Conservation (phyloP, 2,797 vertebrate genomes). For the Dendrocincla tyrannina region DNA sequence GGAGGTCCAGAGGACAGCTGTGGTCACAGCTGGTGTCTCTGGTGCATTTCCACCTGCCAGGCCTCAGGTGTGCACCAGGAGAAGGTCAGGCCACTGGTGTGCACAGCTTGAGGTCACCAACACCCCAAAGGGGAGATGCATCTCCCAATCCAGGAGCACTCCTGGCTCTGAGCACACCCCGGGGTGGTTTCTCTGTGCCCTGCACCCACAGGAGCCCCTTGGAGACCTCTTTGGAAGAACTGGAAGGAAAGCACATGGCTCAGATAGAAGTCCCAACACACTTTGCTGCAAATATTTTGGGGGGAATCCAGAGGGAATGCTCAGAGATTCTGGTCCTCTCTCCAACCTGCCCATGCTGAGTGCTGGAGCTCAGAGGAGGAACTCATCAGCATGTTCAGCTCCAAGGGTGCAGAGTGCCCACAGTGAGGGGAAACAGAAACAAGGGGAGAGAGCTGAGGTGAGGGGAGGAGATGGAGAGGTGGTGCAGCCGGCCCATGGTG, state of each 20-base stretch:
- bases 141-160: not conserved
- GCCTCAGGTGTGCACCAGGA: not conserved
- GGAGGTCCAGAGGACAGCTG: not conserved
- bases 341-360: not conserved
- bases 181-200: not conserved
- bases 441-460: not conserved
- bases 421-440: not conserved
- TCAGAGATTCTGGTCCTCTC: not conserved
- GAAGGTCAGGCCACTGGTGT: not conserved
- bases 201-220: not conserved
- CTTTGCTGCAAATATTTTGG: not conserved
- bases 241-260: not conserved
- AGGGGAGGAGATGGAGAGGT: not conserved
- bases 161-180: not conserved
- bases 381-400: accelerated
- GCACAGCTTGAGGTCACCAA: not conserved
- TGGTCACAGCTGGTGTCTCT: not conserved
- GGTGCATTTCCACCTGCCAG: not conserved
- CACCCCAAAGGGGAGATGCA: not conserved
- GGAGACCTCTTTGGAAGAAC: not conserved
- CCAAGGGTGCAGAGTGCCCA: accelerated
- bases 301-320: not conserved
- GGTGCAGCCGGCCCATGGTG: not conserved
- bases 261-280: not conserved
- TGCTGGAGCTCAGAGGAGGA: not conserved